These are phyloP conservation scores for Sebastolobus alascanus DNA, from an alignment of 2,797 vertebrate species.

Conservation along the genomic window DNA sequence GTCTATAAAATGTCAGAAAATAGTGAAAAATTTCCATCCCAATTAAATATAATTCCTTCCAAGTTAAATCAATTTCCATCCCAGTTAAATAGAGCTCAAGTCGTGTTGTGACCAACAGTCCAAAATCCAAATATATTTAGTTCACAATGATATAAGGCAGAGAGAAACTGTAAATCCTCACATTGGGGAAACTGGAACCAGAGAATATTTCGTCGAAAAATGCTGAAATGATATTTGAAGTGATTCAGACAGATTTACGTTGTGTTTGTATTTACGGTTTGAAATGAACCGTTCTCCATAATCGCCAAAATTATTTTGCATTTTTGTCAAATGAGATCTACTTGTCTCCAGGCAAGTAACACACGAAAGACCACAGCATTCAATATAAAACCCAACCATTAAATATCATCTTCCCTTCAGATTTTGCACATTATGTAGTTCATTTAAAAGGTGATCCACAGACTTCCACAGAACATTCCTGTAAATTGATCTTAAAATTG, in stretches of 20 bases:
- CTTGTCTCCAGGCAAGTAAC: conserved; percentile 6
- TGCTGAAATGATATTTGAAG: neutral
- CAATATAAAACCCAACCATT: neutral
- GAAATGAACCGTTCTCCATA: neutral
- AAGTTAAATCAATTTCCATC: no score
- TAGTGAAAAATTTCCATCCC: neutral
- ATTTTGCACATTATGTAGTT: neutral
- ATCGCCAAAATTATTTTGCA: conserved; percentile 20
- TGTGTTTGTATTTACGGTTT: conserved; percentile 29
- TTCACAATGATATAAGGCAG: neutral
- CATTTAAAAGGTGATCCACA: neutral
- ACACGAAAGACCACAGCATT: conserved; percentile 1
- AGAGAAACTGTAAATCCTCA: neutral
- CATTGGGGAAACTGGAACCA: neutral
- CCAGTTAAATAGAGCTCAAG: neutral
- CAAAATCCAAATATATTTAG: neutral
- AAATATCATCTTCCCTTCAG: neutral
- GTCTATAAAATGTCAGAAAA: conserved; percentile 5
- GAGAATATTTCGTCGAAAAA: neutral
- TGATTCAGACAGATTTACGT: neutral
- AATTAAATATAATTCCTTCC: neutral
- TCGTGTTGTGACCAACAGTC: neutral
- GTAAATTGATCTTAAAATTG: neutral
- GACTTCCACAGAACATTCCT: neutral
- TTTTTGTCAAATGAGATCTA: conserved; percentile 27